Percentiles rank a stretch among this genome's conserved stretches.
Evolutionary conservation across 2,888 invertebrate species (phyloP).

Genomic region (Neoscelio sp.): DNA sequence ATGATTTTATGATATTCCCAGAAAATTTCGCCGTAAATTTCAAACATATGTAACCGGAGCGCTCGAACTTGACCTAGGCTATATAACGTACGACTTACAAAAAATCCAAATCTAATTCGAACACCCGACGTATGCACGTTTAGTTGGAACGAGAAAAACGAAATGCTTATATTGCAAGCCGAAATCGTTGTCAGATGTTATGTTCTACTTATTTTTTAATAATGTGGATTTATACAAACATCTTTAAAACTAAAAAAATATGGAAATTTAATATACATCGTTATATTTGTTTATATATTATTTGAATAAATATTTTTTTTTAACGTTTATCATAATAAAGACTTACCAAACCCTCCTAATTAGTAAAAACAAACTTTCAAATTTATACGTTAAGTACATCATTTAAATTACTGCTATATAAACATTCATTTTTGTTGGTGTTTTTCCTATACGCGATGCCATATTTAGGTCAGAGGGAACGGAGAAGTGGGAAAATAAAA

Average conservation of each 20-base stretch:
- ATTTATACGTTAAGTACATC: slow-evolving; percentile 31
- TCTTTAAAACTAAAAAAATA: no score
- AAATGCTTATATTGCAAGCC: no score
- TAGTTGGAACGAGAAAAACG: no score
- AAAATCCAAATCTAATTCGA: slow-evolving; percentile 48
- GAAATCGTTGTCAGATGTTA: no score
- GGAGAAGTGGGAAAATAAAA: slow-evolving; percentile 22
- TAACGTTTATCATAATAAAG: not conserved
- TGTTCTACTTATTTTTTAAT: no score
- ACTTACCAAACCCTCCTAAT: slow-evolving; percentile 9
- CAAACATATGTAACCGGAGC: slow-evolving; percentile 30
- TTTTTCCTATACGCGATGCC: slow-evolving; percentile 15
- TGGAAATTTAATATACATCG: no score
- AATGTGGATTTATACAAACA: no score
- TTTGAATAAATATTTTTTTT: slow-evolving; percentile 25
- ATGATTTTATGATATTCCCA: slow-evolving; percentile 49
- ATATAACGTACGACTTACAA: slow-evolving; percentile 14
- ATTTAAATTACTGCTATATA: slow-evolving; percentile 14
- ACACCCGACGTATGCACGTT: slow-evolving; percentile 7
- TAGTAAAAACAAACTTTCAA: slow-evolving; percentile 43
- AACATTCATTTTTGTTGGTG: slow-evolving; percentile 34
- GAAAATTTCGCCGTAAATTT: slow-evolving; percentile 53
- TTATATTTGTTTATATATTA: no score
- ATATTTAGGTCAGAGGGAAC: not conserved
- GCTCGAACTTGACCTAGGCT: slow-evolving; percentile 44